Evolutionary conservation across 30 jellyfish, hydroid and myxozoan species (phyloP), one percentile per base, ranked within the genome.

Genomic region (Pseudorhiza aurosa): DNA sequence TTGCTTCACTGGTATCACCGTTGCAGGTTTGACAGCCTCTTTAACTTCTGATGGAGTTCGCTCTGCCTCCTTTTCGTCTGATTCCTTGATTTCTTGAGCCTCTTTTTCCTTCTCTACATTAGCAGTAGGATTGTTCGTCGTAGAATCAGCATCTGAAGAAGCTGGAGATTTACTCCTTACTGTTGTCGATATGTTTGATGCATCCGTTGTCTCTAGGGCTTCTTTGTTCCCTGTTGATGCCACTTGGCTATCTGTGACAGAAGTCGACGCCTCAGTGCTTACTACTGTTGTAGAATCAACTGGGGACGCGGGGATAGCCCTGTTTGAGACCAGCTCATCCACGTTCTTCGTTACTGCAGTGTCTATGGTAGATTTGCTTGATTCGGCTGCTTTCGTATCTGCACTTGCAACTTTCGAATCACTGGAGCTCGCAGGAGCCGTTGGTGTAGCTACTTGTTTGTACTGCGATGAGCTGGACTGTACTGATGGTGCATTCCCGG

Each of bases 51-150:
- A 7, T 3, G 62, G 21, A 3, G 11, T 47, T 3, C 24, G 2
- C 2, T 7, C 21, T 17, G 24, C 11, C 8, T 8, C 62, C 24
- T 47, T 17, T 17, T 47, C 24, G n/a, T n/a, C n/a, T n/a, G n/a
- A n/a, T 47, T 47, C 62, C 21, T 47, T 47, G 47, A 4, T 6
- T 5, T 11, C 25, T 36, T 7, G 29, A 22, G 15, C 8, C 11
- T 68, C n/a, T n/a, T n/a, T 40, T 24, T 40, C 25, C 78, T 28
- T 64, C 26, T 58, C 85, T 26, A 28, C 87, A 30, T 40, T 58
- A 44, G 57, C 49, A 8, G 81, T 28, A 4, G 27, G 8, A 29
- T 65, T 65, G 62, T 26, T 47, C 11, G 62, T 47, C 24, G 62
- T 47, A 4, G 62, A 47, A 47, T 47, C 62, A 26, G 62, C 62